Conservation (phyloP, 2,888 invertebrate species). For the Bombyx huttoni region DNA sequence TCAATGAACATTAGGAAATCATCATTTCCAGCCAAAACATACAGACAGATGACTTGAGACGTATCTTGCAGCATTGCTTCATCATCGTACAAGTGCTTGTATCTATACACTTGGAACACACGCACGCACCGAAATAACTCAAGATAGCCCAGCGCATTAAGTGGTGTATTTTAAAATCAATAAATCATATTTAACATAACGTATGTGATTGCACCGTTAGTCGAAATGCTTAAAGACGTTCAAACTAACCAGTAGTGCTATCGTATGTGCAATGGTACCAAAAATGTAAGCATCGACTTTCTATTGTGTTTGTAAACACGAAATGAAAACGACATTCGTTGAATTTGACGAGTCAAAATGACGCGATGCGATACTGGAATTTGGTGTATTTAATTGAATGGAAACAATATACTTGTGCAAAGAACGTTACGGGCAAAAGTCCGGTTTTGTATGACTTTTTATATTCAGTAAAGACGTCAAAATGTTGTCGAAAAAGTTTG, state of each 20-base stretch:
- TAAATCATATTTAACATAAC: slow-evolving; percentile 16
- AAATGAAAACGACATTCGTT: slow-evolving; percentile 14
- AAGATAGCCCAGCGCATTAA: slow-evolving; percentile 16
- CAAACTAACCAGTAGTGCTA: slow-evolving; percentile 11
- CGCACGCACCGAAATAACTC: slow-evolving; percentile 3
- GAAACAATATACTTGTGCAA: neutral
- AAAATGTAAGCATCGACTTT: slow-evolving; percentile 18
- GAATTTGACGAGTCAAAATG: slow-evolving; percentile 1
- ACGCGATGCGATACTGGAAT: neutral
- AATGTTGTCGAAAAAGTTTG: neutral
- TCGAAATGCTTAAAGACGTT: slow-evolving; percentile 21
- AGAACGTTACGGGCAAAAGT: neutral
- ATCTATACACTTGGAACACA: neutral
- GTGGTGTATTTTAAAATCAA: slow-evolving; percentile 10
- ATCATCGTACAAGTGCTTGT: neutral
- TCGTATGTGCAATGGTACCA: neutral
- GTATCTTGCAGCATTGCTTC: neutral
- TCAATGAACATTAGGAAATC: too few relatives aligned
- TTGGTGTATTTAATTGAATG: neutral
- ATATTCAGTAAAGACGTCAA: neutral
- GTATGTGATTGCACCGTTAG: slow-evolving; percentile 11
- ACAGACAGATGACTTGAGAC: too few relatives aligned
- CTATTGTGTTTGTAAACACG: slow-evolving; percentile 35
- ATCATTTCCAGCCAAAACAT: too few relatives aligned
- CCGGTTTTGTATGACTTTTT: neutral